These are phyloP conservation scores for Oryzias dopingdopingensis DNA, from an alignment of 2,797 vertebrate species.

Conservation along the genomic window DNA sequence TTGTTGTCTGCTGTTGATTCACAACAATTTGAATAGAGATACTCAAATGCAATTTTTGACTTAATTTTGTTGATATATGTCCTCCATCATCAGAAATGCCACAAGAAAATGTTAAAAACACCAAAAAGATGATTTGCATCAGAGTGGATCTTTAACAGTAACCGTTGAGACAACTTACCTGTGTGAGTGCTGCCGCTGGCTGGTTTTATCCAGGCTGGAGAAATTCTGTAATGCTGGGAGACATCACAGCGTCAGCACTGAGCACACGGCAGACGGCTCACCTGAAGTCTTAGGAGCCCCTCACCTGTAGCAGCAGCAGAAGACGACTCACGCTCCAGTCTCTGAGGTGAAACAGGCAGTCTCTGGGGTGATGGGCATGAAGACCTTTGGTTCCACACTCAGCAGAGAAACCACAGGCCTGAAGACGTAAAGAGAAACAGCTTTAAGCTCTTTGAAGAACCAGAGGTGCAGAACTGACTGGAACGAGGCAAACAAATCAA, in stretches of 20 bases:
- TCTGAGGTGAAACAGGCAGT: constrained; percentile 81
- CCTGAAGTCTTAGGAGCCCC: background rate
- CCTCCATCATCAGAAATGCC: too few species aligned
- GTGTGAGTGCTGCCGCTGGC: constrained; percentile 24
- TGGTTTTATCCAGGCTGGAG: constrained; percentile 48
- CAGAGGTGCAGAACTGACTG: too few species aligned
- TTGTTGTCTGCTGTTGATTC: too few species aligned
- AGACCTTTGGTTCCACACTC: constrained; percentile 72
- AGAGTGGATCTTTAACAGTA: too few species aligned
- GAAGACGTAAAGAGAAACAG: background rate
- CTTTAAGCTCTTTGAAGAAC: background rate
- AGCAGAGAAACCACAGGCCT: constrained; percentile 72
- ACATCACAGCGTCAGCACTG: background rate
- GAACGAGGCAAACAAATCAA: too few species aligned
- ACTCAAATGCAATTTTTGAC: too few species aligned
- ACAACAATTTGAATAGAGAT: too few species aligned
- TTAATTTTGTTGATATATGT: too few species aligned
- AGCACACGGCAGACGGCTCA: background rate
- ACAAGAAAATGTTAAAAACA: too few species aligned
- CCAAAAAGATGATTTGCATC: too few species aligned
- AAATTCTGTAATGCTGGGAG: constrained; percentile 60
- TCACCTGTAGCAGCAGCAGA: constrained; percentile 72
- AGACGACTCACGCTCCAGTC: constrained; percentile 77
- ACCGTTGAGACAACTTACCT: constrained; percentile 24
- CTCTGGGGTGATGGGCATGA: constrained; percentile 80